Conservation (phyloP, 2,113 vertebrate species). For the Dasyprocta punctata region DNA sequence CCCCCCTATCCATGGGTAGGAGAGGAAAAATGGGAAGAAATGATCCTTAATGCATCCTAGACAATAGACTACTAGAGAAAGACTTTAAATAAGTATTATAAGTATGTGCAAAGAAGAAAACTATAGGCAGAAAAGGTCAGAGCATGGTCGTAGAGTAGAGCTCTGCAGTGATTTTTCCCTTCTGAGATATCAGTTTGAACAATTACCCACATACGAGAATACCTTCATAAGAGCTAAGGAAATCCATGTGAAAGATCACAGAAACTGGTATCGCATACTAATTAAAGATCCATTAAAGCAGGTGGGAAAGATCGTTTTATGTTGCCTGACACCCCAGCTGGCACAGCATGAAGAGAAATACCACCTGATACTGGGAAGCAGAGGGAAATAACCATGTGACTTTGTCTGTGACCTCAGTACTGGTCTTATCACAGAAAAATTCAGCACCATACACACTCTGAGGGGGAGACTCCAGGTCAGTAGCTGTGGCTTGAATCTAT, state of each 20-base stretch:
- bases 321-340: background rate
- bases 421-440: background rate
- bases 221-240: background rate
- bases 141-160: background rate
- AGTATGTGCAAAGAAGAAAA: background rate
- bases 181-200: background rate
- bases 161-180: background rate
- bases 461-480: background rate
- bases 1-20: background rate
- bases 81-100: background rate
- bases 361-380: background rate
- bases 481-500: background rate
- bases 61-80: background rate
- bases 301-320: background rate
- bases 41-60: background rate
- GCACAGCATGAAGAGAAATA: too few species aligned
- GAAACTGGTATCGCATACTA: background rate
- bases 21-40: background rate
- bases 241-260: background rate
- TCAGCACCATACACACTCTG: background rate
- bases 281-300: background rate
- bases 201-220: background rate
- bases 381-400: background rate
- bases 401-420: background rate
- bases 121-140: too few species aligned